Conservation (phyloP, 2,888 invertebrate species). For the Lamellibrachia satsuma region DNA sequence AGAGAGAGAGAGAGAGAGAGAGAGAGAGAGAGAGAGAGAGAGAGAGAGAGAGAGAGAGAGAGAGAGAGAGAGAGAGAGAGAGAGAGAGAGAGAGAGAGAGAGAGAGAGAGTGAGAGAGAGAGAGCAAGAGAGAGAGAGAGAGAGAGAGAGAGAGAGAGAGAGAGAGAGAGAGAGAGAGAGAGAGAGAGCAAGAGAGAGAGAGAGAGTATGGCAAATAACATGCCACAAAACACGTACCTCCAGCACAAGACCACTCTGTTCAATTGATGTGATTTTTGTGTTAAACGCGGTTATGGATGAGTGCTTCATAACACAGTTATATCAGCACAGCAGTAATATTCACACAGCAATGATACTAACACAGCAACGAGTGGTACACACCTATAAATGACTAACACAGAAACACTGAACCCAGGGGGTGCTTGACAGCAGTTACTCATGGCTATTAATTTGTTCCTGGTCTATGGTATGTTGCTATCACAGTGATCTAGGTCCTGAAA, state of each 20-base stretch:
- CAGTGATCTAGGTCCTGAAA: not conserved
- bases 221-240: too few species aligned
- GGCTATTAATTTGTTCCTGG: not conserved
- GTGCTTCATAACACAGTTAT: not conserved
- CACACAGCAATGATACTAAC: not conserved
- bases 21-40: too few species aligned
- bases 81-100: constrained; percentile 30
- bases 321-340: not conserved
- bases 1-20: too few species aligned
- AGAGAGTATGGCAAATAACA: not conserved
- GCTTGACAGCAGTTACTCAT: not conserved
- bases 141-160: constrained; percentile 30
- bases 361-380: not conserved
- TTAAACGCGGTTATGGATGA: too few species aligned
- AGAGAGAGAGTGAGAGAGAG: constrained; percentile 28
- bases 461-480: not conserved
- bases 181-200: constrained; percentile 25
- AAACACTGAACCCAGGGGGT: too few species aligned
- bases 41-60: constrained; percentile 22
- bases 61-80: constrained; percentile 30
- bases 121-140: constrained; percentile 28
- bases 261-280: too few species aligned
- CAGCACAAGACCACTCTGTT: too few species aligned
- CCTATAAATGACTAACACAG: not conserved
- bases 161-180: constrained; percentile 29